Evolutionary conservation across 2,113 vertebrate species (phyloP).

Genomic region (Eudyptes chrysolophus): DNA sequence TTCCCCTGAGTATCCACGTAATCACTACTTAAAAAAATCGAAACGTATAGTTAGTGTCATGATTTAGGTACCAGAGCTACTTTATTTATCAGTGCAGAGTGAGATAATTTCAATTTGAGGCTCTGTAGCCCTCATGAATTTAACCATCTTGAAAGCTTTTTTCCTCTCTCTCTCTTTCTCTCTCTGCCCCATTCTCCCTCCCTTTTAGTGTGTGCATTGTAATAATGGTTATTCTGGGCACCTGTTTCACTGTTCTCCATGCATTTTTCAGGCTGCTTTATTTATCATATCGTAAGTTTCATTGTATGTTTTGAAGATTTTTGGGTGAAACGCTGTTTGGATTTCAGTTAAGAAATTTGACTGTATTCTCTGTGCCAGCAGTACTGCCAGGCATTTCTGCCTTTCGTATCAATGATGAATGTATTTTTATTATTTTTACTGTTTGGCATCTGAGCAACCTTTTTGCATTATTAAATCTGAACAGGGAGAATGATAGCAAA

Average conservation of each 20-base stretch:
- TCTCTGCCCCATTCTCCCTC: not conserved
- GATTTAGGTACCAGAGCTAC: slow-evolving; percentile 83
- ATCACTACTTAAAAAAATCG: slow-evolving; percentile 91
- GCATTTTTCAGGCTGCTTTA: slow-evolving; percentile 31
- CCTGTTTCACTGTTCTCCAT: slow-evolving; percentile 24
- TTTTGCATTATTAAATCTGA: slow-evolving; percentile 81
- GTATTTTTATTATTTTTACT: slow-evolving; percentile 78
- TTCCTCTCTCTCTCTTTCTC: not conserved
- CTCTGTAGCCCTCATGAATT: slow-evolving; percentile 81
- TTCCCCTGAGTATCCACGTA: slow-evolving; percentile 88
- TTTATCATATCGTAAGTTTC: not conserved
- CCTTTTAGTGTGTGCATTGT: not conserved
- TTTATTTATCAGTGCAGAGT: slow-evolving; percentile 84
- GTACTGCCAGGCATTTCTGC: slow-evolving; percentile 54
- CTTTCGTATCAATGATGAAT: slow-evolving; percentile 65
- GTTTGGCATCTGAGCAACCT: slow-evolving; percentile 76
- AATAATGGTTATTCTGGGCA: slow-evolving; percentile 65
- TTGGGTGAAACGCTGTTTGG: not conserved
- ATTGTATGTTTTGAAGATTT: slow-evolving; percentile 8
- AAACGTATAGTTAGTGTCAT: slow-evolving; percentile 86
- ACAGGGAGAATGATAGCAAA: slow-evolving; percentile 72
- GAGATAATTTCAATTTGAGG: slow-evolving; percentile 86
- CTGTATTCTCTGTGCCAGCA: slow-evolving; percentile 31
- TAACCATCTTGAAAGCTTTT: slow-evolving; percentile 77
- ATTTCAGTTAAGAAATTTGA: slow-evolving; percentile 48